Evolutionary conservation across 1,140 invertebrate species (phyloP).

Genomic region (Galleria mellonella): DNA sequence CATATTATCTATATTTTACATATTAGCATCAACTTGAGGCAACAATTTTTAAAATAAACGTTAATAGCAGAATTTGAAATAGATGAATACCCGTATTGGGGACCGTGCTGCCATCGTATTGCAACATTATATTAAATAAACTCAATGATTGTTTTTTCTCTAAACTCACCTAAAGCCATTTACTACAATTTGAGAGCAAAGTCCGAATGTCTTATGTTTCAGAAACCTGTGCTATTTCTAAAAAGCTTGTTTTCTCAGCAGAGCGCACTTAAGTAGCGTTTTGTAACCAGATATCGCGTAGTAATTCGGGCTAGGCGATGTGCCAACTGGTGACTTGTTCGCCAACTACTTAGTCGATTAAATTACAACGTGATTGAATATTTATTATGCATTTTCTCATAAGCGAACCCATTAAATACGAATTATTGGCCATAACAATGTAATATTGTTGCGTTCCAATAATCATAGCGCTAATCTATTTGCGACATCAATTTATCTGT

Average conservation of each 20-base stretch:
- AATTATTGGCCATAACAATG: no score
- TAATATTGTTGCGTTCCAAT: no score
- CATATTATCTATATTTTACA: no score
- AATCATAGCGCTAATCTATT: no score
- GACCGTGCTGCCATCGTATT: not conserved
- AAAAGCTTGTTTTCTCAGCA: slow-evolving; percentile 66
- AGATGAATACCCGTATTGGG: no score
- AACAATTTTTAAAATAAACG: no score
- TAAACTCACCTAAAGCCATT: slow-evolving; percentile 60
- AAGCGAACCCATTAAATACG: no score
- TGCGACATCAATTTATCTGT: no score
- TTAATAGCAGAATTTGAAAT: no score
- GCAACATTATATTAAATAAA: slow-evolving; percentile 30
- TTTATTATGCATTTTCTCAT: not conserved
- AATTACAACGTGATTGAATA: not conserved
- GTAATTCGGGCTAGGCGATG: slow-evolving; percentile 47
- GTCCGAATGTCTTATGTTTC: slow-evolving; percentile 46
- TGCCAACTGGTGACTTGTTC: slow-evolving; percentile 39
- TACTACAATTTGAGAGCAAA: slow-evolving; percentile 56
- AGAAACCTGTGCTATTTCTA: slow-evolving; percentile 55
- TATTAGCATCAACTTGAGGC: no score
- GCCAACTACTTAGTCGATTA: slow-evolving; percentile 2
- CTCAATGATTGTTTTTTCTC: slow-evolving; percentile 46
- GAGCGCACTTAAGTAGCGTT: slow-evolving; percentile 59
- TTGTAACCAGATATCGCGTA: slow-evolving; percentile 48